phyloP scores from a whole-genome alignment of 1,140 invertebrate genomes.

The Nomia melanderi region DNA sequence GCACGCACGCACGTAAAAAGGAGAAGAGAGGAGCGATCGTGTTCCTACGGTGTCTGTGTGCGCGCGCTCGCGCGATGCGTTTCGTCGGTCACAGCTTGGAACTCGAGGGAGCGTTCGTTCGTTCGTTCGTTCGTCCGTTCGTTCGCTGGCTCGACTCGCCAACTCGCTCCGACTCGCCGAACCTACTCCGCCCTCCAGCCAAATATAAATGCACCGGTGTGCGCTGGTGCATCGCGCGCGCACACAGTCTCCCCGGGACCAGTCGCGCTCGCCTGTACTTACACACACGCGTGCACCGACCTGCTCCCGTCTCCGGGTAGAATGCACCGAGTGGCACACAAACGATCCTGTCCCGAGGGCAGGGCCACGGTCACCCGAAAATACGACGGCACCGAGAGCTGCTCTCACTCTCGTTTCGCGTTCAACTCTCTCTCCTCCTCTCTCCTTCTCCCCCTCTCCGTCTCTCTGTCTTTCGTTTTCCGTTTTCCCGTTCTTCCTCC shows the following conservation, averaged over 20 bases:
- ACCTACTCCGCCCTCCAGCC: constrained; percentile 48
- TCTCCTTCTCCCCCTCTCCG: constrained; percentile 1
- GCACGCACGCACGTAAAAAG: background rate
- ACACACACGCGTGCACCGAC: background rate
- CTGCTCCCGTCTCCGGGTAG: constrained; percentile 11
- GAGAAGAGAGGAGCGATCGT: background rate
- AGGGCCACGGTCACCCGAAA: constrained; percentile 78
- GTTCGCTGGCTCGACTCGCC: too few species aligned
- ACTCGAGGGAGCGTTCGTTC: too few species aligned
- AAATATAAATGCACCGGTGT: constrained; percentile 54
- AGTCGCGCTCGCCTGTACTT: too few species aligned
- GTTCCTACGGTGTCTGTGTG: background rate
- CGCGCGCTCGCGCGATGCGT: background rate
- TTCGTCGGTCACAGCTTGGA: background rate
- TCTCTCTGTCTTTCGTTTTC: constrained; percentile 9
- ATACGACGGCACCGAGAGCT: constrained; percentile 63
- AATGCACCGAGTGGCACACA: constrained; percentile 69
- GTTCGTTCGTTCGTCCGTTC: too few species aligned
- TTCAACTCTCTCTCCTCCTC: constrained; percentile 22
- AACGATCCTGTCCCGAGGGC: constrained; percentile 70
- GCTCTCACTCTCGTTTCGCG: constrained; percentile 48
- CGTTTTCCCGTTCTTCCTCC: background rate
- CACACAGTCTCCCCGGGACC: too few species aligned
- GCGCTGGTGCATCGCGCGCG: constrained; percentile 25
- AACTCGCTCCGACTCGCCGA: constrained; percentile 6